Evolutionary conservation across 2,113 vertebrate genomes (phyloP).

Genomic region (Zingel zingel): DNA sequence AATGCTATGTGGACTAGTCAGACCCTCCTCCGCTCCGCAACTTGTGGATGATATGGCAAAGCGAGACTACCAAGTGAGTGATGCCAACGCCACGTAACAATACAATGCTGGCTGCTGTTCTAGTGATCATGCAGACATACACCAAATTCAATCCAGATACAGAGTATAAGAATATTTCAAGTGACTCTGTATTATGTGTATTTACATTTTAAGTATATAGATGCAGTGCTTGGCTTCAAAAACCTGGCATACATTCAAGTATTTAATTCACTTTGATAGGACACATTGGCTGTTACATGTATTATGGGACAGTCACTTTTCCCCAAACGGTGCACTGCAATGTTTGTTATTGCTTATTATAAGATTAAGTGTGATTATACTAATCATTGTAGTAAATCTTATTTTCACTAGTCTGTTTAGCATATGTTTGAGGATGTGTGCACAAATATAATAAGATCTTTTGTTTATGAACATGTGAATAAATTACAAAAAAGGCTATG

Average conservation of each 20-base stretch:
- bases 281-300: neutral
- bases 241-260: constrained; percentile 9
- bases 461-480: neutral
- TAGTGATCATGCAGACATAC: neutral
- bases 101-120: neutral
- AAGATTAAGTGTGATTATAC: neutral
- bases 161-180: too few relatives aligned
- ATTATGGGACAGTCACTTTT: neutral
- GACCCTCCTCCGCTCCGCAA: too few relatives aligned
- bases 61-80: neutral
- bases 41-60: too few relatives aligned
- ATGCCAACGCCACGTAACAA: neutral
- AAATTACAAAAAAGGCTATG: neutral
- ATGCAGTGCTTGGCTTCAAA: neutral
- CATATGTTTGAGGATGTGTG: neutral
- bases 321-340: neutral
- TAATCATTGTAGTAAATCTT: neutral
- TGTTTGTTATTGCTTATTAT: neutral
- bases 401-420: neutral
- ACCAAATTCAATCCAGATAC: neutral
- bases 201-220: neutral
- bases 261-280: neutral
- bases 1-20: too few relatives aligned
- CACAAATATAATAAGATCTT: neutral
- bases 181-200: too few relatives aligned